These are phyloP conservation scores for Aradophagus sp. DNA, from an alignment of 1,140 invertebrate genomes.

Conservation along the genomic window DNA sequence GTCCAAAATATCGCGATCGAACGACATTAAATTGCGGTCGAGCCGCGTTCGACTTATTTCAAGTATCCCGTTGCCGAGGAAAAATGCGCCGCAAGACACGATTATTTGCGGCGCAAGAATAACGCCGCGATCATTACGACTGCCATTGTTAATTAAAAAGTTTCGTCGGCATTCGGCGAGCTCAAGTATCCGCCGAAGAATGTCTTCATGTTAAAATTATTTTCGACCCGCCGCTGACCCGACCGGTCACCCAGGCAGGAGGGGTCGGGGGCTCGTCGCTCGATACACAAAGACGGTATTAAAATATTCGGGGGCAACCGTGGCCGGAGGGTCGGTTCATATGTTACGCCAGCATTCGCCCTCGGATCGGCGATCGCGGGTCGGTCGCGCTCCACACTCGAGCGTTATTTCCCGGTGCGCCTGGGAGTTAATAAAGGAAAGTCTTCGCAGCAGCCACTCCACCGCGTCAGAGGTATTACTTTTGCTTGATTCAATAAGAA, in stretches of 20 bases:
- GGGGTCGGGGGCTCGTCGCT: constrained; percentile 39
- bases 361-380: constrained; percentile 52
- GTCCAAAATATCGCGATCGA: too few relatives aligned
- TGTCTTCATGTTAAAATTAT: constrained; percentile 64
- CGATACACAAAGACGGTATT: constrained; percentile 64
- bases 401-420: constrained; percentile 51
- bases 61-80: too few relatives aligned
- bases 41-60: too few relatives aligned
- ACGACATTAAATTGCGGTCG: too few relatives aligned
- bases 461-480: constrained; percentile 43
- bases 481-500: constrained; percentile 54
- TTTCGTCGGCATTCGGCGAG: not conserved
- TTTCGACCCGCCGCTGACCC: constrained; percentile 45
- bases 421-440: constrained; percentile 54
- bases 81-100: too few relatives aligned
- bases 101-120: too few relatives aligned
- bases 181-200: constrained; percentile 59
- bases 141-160: not conserved
- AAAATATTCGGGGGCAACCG: constrained; percentile 65
- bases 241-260: constrained; percentile 25
- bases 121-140: too few relatives aligned
- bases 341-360: constrained; percentile 64
- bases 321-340: constrained; percentile 63
- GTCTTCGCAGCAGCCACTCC: constrained; percentile 33
- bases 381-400: constrained; percentile 38